Percentiles rank a stretch among this genome's conserved stretches.
These are phyloP conservation scores for Stratiomys singularior DNA, from an alignment of 2,888 invertebrate genomes.

Conservation along the genomic window DNA sequence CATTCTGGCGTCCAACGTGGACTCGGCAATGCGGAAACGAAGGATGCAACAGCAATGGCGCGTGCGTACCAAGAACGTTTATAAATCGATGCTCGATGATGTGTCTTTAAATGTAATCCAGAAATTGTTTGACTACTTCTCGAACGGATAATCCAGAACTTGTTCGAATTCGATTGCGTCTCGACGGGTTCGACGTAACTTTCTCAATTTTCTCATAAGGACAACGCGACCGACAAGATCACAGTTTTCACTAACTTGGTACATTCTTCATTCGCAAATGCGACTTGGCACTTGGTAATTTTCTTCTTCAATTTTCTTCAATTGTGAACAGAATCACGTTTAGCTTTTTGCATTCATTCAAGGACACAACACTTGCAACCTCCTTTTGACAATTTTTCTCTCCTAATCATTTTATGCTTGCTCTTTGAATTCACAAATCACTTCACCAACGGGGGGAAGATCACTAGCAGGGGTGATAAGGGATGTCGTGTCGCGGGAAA, in stretches of 20 bases:
- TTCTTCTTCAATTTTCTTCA: slow-evolving; percentile 3
- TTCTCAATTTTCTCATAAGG: no score
- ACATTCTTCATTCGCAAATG: neutral
- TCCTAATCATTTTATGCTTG: neutral
- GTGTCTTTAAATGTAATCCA: slow-evolving; percentile 17
- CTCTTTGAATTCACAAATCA: neutral
- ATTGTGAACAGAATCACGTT: slow-evolving; percentile 1
- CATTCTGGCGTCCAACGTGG: neutral
- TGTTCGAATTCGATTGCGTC: slow-evolving; percentile 19
- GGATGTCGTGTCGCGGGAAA: neutral
- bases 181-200: neutral
- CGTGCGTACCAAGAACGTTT: neutral
- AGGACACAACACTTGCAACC: neutral
- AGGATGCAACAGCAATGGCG: no score
- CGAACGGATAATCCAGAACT: slow-evolving; percentile 35
- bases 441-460: slow-evolving; percentile 36
- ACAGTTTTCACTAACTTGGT: slow-evolving; percentile 24
- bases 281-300: slow-evolving; percentile 34
- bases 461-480: slow-evolving; percentile 28
- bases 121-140: neutral
- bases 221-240: neutral
- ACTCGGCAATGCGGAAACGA: no score
- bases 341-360: neutral
- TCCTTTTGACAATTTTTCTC: slow-evolving; percentile 8
- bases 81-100: neutral